Percentiles rank a stretch among this genome's conserved stretches.
These are phyloP conservation scores for Melanostoma scalare DNA, from an alignment of 2,888 invertebrate genomes.

Conservation along the genomic window DNA sequence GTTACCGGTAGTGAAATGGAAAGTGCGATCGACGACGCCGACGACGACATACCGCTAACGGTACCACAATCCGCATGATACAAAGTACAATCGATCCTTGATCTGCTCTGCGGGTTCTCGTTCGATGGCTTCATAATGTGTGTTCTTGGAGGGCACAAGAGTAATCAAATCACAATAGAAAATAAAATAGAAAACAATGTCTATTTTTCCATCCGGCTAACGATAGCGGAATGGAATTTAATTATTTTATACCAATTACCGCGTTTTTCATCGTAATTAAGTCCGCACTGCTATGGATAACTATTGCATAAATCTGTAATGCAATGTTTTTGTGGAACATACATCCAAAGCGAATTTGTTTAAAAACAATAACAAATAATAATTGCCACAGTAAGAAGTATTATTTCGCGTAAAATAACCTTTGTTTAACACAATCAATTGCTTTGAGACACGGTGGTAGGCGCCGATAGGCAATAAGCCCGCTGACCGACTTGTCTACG, in stretches of 20 bases:
- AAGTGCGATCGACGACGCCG: slow-evolving; percentile 31
- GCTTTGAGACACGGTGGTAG: slow-evolving; percentile 37
- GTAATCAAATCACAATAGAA: not conserved
- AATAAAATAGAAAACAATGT: slow-evolving; percentile 6
- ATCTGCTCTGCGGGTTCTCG: slow-evolving; percentile 2
- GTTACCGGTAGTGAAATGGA: too few species aligned
- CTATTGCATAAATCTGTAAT: slow-evolving; percentile 62
- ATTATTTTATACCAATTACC: slow-evolving; percentile 57
- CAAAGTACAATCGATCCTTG: slow-evolving; percentile 44
- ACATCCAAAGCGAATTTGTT: slow-evolving; percentile 56
- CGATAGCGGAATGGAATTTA: slow-evolving; percentile 63
- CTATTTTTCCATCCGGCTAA: slow-evolving; percentile 63
- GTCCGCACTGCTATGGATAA: not conserved
- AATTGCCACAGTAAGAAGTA: slow-evolving; percentile 3
- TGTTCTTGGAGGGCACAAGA: slow-evolving; percentile 41
- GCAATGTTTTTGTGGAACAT: slow-evolving; percentile 39
- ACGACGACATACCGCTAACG: not conserved
- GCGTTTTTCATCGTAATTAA: slow-evolving; percentile 65
- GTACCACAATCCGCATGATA: slow-evolving; percentile 26
- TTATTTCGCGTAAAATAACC: not conserved
- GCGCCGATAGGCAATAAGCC: not conserved
- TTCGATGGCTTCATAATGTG: not conserved
- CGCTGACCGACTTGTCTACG: slow-evolving; percentile 39
- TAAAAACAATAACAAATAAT: slow-evolving; percentile 53
- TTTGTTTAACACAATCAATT: slow-evolving; percentile 45